Conservation (phyloP, 2,113 vertebrate genomes). For the Rissa tridactyla region DNA sequence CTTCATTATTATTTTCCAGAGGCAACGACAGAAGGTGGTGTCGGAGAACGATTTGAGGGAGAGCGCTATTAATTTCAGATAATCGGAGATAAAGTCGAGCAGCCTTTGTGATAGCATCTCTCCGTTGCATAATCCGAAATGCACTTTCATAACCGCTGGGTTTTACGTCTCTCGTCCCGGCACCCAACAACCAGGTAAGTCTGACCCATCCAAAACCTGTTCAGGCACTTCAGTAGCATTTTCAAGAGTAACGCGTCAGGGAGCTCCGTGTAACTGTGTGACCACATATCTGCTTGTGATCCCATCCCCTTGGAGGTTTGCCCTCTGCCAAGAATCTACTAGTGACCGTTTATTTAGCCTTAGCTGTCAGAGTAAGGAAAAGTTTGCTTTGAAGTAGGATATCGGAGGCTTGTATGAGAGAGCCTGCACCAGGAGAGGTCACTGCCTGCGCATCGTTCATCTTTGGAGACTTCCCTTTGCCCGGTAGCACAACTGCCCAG, state of each 20-base stretch:
- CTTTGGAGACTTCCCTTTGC: not conserved
- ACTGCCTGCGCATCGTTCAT: rapidly evolving
- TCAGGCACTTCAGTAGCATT: rapidly evolving
- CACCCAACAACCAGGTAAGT: rapidly evolving
- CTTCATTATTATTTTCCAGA: not conserved
- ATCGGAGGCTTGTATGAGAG: not conserved
- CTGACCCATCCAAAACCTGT: not conserved
- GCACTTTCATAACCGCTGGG: rapidly evolving
- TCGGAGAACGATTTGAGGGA: not conserved
- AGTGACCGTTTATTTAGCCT: not conserved
- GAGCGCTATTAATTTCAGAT: not conserved
- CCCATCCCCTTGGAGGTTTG: not conserved
- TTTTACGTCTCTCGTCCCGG: rapidly evolving
- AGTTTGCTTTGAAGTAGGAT: not conserved
- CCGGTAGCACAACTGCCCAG: rapidly evolving
- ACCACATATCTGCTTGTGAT: not conserved
- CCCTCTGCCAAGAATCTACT: not conserved
- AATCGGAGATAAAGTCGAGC: not conserved
- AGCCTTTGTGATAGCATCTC: not conserved
- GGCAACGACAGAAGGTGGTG: not conserved
- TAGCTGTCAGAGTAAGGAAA: not conserved
- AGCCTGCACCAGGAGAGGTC: not conserved
- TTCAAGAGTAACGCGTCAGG: no score
- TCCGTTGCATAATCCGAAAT: not conserved
- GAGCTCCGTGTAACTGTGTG: rapidly evolving